Base-by-base conservation (phyloP, 2,113 vertebrate genomes). In the Mastomys natalensis region DNA sequence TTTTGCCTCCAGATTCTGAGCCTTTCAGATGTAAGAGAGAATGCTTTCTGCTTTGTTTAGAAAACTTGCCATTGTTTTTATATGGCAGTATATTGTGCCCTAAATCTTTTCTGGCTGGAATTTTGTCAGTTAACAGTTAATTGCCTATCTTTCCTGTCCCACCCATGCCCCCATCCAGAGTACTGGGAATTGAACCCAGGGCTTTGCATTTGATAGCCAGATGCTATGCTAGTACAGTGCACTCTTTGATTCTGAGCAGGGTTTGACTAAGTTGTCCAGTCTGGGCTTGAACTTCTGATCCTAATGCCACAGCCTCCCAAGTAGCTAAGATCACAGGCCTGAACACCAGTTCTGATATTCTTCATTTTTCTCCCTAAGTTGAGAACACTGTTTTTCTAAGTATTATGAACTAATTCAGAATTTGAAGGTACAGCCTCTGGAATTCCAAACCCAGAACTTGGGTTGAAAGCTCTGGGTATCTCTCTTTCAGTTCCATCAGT, bases 301-400 rank as follows among this genome's bases (percentile, higher is more conserved):
- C 31, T 37, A 45, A 43, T 51, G 43, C 62, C 31, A 37, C 17
- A 87, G 43, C 62, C 84, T 58, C 80, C 34, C 55, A 82, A 40
- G 37, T 60, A 40, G 53, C 53, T 82, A 17, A 4, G 43, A 34
- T 86, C 40, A 45, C 85, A 70, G 85, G 45, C 85, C 45, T 68
- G 5, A 4, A 66, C 40, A 66, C 8, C 45, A 70, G 66, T 21
- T 24, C 45, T 17, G 3, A 17, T 13, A 48, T 31, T 51, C 85
- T 87, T 70, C 64, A 51, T 53, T 51, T 48, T 70, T 55, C 48
- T 70, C 31, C 62, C 60, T 66, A 72, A 80, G 21, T 37, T 87
- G n/a, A 85, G 64, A 88, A 37, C 80, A 40, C 73, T 51, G 2
- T 60, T 85, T 96, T 90, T 90, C 45, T 91, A 60, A 90, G 43